Evolutionary conservation across 1,140 invertebrate species (phyloP), one percentile per base, ranked within the genome.

Genomic region (Tetragonula clypearis): DNA sequence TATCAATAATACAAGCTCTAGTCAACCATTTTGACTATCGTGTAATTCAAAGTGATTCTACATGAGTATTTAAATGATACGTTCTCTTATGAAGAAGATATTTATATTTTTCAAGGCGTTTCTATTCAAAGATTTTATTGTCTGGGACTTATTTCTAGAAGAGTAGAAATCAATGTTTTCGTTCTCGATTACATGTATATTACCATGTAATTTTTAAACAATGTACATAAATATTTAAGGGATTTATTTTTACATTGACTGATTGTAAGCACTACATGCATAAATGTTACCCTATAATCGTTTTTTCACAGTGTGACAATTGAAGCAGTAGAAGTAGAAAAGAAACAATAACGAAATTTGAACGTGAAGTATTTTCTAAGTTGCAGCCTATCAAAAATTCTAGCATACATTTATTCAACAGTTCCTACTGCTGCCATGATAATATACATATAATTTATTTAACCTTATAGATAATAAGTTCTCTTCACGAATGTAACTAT

Each of bases 391-490:
- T 23, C 30, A 77, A 35, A 77, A 65, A 68, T 17, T 68, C 23
- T 56, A 53, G 21, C n/a, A 66, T 26, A 19, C 12, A 26, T 81
- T 26, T 30, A 30, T 74, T 6, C 23, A 53, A 84, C 76, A 79
- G 66, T 84, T 84, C 82, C 76, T 84, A 72, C 49, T 55, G 66
- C 41, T 72, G 82, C 76, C 66, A 72, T 23, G 9, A 78, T 23
- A 8, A 78, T 19, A 19, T 21, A 56, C 19, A 26, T 49, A 53
- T 65, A 58, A 19, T 53, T 60, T 30, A 35, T 58, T 74, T 12
- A 58, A 21, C 30, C 8, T 35, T 21, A 23, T 82, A 68, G 26
- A 17, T 35, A 41, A 56, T 68, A 68, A 58, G 60, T 9, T 26
- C 68, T 66, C 23, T 30, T 56, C 26, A 49, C 23, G 35, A 41